Percentiles rank a stretch among this genome's conserved stretches.
Evolutionary conservation across 2,113 vertebrate genomes (phyloP).

Genomic region (Pteronura brasiliensis): DNA sequence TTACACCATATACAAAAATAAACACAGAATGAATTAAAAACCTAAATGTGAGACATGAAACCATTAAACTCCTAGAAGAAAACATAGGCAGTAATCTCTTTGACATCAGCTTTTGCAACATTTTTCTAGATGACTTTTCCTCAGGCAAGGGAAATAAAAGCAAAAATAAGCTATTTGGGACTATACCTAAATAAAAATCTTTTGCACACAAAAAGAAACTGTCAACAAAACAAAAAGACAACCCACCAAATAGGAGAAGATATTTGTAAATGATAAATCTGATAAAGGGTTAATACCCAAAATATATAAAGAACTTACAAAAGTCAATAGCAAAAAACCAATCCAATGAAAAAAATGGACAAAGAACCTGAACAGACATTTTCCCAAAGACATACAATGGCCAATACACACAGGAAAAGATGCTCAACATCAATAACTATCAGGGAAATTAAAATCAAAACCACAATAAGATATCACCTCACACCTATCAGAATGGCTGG

Average conservation of each 20-base stretch:
- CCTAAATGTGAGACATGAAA: neutral
- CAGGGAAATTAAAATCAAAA: neutral
- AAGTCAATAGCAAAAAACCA: neutral
- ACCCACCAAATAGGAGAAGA: neutral
- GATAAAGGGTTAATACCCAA: neutral
- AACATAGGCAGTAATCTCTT: neutral
- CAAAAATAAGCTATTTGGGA: neutral
- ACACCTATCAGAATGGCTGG: neutral
- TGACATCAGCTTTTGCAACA: neutral
- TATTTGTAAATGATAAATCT: neutral
- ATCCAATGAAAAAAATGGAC: neutral
- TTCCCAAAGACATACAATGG: neutral
- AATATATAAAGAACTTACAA: neutral
- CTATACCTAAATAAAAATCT: neutral
- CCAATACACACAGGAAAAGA: neutral
- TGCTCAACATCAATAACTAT: neutral
- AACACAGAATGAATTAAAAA: neutral
- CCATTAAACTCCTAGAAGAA: neutral
- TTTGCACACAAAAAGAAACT: neutral
- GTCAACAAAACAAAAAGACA: neutral
- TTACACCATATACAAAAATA: neutral
- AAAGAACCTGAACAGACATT: neutral
- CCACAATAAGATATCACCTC: neutral
- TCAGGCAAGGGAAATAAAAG: neutral
- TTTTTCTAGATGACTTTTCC: neutral